Conservation (phyloP, 2,797 vertebrate species). For the Manis crassicaudata region DNA sequence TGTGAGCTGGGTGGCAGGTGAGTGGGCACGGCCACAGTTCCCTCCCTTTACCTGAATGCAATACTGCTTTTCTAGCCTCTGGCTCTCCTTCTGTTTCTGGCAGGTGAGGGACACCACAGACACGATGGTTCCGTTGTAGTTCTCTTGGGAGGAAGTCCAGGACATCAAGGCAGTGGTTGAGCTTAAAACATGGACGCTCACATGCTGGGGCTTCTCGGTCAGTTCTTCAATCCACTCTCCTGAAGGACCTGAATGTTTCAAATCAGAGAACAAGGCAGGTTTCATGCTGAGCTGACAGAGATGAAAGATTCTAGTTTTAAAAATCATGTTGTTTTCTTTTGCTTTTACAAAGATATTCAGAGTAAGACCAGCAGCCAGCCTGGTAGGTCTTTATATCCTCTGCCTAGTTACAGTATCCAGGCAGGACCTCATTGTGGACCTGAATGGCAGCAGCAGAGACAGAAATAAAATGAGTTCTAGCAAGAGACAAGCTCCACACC, state of each 20-base stretch:
- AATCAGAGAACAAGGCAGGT: slow-evolving; percentile 26
- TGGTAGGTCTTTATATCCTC: background rate
- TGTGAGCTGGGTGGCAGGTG: rapidly evolving
- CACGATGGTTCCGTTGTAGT: slow-evolving; percentile 89
- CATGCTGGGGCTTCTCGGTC: slow-evolving; percentile 90
- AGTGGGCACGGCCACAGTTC: rapidly evolving
- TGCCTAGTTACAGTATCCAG: background rate
- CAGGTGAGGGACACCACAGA: slow-evolving; percentile 95
- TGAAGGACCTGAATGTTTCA: slow-evolving; percentile 83
- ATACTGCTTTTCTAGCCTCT: slow-evolving; percentile 94
- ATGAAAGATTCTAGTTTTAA: background rate
- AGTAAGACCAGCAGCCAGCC: too few relatives aligned
- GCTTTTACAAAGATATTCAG: background rate
- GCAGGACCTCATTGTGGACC: background rate
- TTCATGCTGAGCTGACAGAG: background rate
- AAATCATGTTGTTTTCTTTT: background rate
- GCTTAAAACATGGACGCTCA: slow-evolving; percentile 90
- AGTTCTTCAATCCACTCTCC: slow-evolving; percentile 94
- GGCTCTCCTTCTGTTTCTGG: slow-evolving; percentile 92
- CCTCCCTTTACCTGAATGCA: slow-evolving; percentile 90
- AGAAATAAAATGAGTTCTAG: background rate
- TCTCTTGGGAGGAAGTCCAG: slow-evolving; percentile 89
- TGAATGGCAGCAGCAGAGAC: background rate
- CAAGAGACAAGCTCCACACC: background rate
- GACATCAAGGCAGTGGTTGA: slow-evolving; percentile 91